phyloP scores from a whole-genome alignment of 2,113 vertebrate species.

The Menura novaehollandiae region DNA sequence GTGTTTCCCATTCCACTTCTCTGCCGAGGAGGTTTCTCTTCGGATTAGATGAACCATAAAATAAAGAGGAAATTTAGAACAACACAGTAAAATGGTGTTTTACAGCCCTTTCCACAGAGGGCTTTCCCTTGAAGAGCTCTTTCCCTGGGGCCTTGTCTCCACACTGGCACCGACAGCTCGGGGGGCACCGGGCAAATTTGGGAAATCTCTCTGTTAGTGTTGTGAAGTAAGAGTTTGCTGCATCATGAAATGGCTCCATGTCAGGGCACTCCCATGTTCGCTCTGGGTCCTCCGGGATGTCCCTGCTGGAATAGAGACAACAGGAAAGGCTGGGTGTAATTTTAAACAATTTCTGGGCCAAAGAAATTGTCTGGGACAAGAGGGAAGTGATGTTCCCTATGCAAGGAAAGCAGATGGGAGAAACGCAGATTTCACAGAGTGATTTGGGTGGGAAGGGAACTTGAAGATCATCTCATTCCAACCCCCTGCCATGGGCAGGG shows the following conservation, averaged over 20 bases:
- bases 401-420: background rate
- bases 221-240: background rate
- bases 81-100: background rate
- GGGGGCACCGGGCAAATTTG: background rate
- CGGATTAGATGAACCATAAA: conserved; percentile 22
- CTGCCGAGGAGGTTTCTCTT: background rate
- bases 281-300: background rate
- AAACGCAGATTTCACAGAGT: background rate
- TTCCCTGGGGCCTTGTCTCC: background rate
- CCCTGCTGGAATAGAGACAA: background rate
- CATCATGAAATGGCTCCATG: background rate
- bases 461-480: background rate
- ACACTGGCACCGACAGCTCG: background rate
- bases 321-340: background rate
- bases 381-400: background rate
- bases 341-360: background rate
- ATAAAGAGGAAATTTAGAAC: conserved; percentile 50
- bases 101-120: background rate
- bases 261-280: background rate
- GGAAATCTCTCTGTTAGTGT: background rate
- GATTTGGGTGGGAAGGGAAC: background rate
- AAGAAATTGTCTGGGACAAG: background rate
- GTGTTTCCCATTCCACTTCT: conserved; percentile 32
- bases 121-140: conserved; percentile 4
- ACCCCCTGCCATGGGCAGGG: background rate